Evolutionary conservation across 2,888 invertebrate species (phyloP).

Genomic region (Hydrotaea cyrtoneurina): DNA sequence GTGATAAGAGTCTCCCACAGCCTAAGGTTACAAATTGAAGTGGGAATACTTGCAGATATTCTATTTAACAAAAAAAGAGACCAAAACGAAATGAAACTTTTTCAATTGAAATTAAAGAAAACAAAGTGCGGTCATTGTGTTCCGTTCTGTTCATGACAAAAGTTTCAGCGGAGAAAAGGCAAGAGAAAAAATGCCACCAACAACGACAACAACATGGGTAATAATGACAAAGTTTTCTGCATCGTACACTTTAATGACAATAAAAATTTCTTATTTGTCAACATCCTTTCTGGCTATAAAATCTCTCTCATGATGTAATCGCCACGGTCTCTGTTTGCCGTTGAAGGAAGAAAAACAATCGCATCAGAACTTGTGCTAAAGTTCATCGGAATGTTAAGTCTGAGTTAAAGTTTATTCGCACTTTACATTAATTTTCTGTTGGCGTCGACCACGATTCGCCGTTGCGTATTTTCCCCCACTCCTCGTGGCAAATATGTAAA

Average conservation of each 20-base stretch:
- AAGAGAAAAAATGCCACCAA: conserved; percentile 9
- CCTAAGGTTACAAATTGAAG: conserved; percentile 45
- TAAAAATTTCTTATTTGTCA: conserved; percentile 36
- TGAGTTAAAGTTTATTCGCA: conserved; percentile 30
- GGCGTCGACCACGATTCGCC: background rate
- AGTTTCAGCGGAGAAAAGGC: conserved; percentile 36
- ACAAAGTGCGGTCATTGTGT: conserved; percentile 57
- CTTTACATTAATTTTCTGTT: conserved; percentile 13
- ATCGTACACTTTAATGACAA: conserved; percentile 43
- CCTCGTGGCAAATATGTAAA: background rate
- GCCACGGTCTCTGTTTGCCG: conserved; percentile 3
- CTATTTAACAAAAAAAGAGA: background rate
- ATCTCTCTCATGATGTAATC: conserved; percentile 43
- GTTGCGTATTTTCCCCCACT: background rate
- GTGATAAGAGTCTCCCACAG: background rate
- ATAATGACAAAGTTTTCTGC: conserved; percentile 57
- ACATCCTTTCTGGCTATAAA: conserved; percentile 30
- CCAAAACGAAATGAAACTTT: conserved; percentile 45
- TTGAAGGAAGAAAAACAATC: conserved; percentile 31
- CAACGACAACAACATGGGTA: conserved; percentile 39
- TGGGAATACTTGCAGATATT: conserved; percentile 12
- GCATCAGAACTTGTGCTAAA: conserved; percentile 32
- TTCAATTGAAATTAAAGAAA: conserved; percentile 57
- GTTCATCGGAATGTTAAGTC: conserved; percentile 27
- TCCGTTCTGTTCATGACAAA: conserved; percentile 3